Base-by-base conservation (phyloP, 2,797 vertebrate genomes). In the Arnoldichthys spilopterus region DNA sequence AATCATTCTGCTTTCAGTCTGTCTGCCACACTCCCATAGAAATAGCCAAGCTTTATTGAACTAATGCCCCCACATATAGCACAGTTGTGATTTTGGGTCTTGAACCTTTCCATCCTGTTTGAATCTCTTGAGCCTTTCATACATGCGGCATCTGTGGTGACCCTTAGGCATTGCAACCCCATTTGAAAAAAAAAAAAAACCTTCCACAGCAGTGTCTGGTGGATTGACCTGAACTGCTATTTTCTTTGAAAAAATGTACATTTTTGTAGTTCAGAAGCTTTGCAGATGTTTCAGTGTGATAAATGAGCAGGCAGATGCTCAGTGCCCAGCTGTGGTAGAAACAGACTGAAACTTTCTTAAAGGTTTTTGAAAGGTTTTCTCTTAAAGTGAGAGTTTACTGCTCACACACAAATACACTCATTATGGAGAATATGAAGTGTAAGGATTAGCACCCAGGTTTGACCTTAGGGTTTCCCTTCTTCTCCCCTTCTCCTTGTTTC, bases 81-180 rank as follows among this genome's bases (percentile, higher is more conserved):
- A 12, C n/a, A n/a, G n/a, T n/a, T n/a, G n/a, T n/a, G n/a, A n/a
- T n/a, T n/a, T n/a, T n/a, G 20, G 24, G 43, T 37, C 63, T 43
- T 45, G 45, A 68, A 68, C 45, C 13, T 16, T 67, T 68, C 45
- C 66, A 51, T 32, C 45, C 67, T 69, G 22, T 32, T 32, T 32
- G 5, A 61, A 32, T 61, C 28, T 32, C 20, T 20, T 22, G 18
- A 37, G 34, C 3, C n/a, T 11, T 63, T 63, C 61, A 63, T 30
- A 28, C 24, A 59, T 40, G 34, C 6, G 5, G 9, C 18, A 11
- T 63, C 32, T 40, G 4, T 8, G 4, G 3, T 63, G 61, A 63
- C 61, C 61, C 20, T 12, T 63, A n/a, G 18, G 34, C 32, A n/a
- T 32, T 40, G 18, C 18, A 37, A n/a, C 16, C 15, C 58, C 18